These are phyloP conservation scores for Diabrotica balteata DNA, from an alignment of 2,888 invertebrate genomes.

Conservation along the genomic window DNA sequence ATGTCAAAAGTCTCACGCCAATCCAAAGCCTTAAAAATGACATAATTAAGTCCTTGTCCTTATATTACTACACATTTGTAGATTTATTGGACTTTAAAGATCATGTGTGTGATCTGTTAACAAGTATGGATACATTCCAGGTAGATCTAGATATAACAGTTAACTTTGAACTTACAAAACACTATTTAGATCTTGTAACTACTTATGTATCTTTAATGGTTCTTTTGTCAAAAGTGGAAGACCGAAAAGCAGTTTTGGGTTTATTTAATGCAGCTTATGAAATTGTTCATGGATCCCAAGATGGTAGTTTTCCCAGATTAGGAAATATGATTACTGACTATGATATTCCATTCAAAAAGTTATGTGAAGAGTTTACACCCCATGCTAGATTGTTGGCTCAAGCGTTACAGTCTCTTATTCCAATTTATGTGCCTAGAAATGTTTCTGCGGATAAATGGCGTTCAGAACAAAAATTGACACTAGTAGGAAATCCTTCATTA, in stretches of 20 bases:
- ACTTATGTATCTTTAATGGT: conserved; percentile 97
- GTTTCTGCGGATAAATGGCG: conserved; percentile 94
- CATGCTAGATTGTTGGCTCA: conserved; percentile 86
- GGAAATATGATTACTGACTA: conserved; percentile 99
- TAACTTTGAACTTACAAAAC: conserved; percentile 95
- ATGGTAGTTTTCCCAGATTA: conserved; percentile 91
- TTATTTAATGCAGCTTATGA: conserved; percentile 98
- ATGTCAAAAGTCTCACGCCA: conserved; percentile 88
- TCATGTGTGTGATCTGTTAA: conserved; percentile 87
- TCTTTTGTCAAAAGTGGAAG: conserved; percentile 95
- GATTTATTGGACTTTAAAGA: conserved; percentile 98
- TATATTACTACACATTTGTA: conserved; percentile 99
- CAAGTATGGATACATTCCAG: conserved; percentile 96
- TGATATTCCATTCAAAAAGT: conserved; percentile 91
- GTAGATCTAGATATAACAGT: conserved; percentile 93
- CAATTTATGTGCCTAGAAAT: conserved; percentile 89
- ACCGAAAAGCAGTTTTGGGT: conserved; percentile 95
- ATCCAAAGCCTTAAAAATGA: conserved; percentile 89
- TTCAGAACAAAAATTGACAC: conserved; percentile 89
- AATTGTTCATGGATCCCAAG: conserved; percentile 86
- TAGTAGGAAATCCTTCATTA: conserved; percentile 94
- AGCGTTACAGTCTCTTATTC: conserved; percentile 87
- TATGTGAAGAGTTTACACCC: conserved; percentile 96
- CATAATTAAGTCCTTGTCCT: conserved; percentile 93
- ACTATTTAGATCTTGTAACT: conserved; percentile 92